Conservation (phyloP, 2,113 vertebrate species). For the Austrofundulus limnaeus region DNA sequence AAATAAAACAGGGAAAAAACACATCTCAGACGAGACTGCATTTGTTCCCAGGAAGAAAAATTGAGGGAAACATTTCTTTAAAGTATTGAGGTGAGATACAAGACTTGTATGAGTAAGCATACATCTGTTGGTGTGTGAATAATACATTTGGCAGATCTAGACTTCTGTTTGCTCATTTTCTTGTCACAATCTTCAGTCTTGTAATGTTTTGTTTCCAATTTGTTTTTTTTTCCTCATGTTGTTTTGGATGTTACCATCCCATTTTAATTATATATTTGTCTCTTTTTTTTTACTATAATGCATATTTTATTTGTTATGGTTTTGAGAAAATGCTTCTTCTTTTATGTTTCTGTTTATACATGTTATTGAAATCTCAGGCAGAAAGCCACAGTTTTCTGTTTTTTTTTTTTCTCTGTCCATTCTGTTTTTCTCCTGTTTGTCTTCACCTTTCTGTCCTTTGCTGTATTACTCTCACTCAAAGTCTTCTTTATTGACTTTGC, state of each 20-base stretch:
- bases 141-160: constrained; percentile 28
- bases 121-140: constrained; percentile 25
- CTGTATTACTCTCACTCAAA: constrained; percentile 16
- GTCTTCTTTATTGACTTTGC: not conserved
- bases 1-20: no score
- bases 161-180: constrained; percentile 31
- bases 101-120: constrained; percentile 4
- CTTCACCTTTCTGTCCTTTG: constrained; percentile 9
- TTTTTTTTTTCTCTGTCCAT: constrained; percentile 20
- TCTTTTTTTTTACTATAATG: no score
- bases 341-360: no score
- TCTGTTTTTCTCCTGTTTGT: constrained; percentile 28
- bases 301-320: no score
- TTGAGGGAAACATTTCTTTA: constrained; percentile 36
- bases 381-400: no score
- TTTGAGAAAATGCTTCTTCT: no score
- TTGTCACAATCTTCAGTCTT: constrained; percentile 29
- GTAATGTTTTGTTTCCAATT: constrained; percentile 25
- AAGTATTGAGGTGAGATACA: constrained; percentile 40
- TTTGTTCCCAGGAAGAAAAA: constrained; percentile 16
- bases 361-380: no score
- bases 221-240: constrained; percentile 8
- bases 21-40: constrained; percentile 19
- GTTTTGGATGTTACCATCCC: not conserved
- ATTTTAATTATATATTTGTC: constrained; percentile 6